A percentile compares a stretch with the other conserved stretches of the same genome.
Conservation (phyloP, 2,113 vertebrate genomes). For the Pseudorectes ferrugineus region DNA sequence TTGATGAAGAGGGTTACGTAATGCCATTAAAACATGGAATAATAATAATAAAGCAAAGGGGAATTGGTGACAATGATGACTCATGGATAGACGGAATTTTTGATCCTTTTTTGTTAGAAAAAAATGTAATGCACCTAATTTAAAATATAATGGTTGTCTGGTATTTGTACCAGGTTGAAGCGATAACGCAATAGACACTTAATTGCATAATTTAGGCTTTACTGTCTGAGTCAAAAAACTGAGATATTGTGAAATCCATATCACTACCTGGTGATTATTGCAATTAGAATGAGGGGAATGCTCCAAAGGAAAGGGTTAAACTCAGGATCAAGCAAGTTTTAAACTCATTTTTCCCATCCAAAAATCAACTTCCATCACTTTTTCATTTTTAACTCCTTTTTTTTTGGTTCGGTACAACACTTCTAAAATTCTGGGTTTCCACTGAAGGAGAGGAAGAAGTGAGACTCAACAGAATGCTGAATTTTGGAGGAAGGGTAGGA, state of each 20-base stretch:
- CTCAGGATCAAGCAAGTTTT: not conserved
- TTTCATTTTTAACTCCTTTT: not conserved
- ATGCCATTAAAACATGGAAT: not conserved
- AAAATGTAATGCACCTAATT: not conserved
- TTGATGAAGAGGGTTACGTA: not conserved
- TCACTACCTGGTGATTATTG: not conserved
- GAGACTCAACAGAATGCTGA: not conserved
- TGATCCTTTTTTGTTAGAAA: not conserved
- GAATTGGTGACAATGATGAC: not conserved
- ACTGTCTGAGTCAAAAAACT: not conserved
- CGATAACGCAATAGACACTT: not conserved
- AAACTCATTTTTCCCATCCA: not conserved
- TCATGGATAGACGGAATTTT: not conserved
- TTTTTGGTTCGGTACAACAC: not conserved
- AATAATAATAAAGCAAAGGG: not conserved
- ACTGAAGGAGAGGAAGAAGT: not conserved
- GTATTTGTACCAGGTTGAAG: not conserved
- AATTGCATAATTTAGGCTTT: not conserved
- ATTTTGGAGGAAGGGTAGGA: not conserved
- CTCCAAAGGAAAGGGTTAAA: not conserved
- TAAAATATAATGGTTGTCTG: not conserved
- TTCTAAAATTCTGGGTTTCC: rapidly evolving
- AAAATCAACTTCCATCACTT: not conserved
- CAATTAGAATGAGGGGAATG: not conserved
- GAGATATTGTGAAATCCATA: not conserved